A percentile compares a stretch with the other conserved stretches of the same genome.
phyloP scores from a whole-genome alignment of 2,113 vertebrate genomes.

The Melanerpes aurifrons region DNA sequence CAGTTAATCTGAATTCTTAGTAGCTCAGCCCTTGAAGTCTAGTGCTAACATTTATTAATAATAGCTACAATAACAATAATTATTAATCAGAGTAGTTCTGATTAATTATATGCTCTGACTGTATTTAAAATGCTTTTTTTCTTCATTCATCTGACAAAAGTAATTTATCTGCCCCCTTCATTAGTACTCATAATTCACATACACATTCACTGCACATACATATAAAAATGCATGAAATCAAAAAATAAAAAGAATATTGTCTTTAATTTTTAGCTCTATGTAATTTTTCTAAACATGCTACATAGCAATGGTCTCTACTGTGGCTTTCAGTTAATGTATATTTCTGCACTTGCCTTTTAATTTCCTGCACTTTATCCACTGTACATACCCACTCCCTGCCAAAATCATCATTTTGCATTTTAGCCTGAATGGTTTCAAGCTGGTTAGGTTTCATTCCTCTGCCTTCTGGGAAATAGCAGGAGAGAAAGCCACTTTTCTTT shows the following conservation, averaged over 20 bases:
- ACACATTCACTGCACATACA: neutral
- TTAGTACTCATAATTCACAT: neutral
- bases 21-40: constrained; percentile 42
- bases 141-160: constrained; percentile 57
- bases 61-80: constrained; percentile 72
- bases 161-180: constrained; percentile 34
- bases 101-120: constrained; percentile 61
- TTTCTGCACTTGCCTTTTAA: constrained; percentile 42
- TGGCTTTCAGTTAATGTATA: constrained; percentile 56
- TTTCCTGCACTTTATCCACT: constrained; percentile 13
- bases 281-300: constrained; percentile 55
- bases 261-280: constrained; percentile 45
- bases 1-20: constrained; percentile 64
- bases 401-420: constrained; percentile 56
- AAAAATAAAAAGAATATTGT: neutral
- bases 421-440: constrained; percentile 61
- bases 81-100: constrained; percentile 67
- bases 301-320: constrained; percentile 16
- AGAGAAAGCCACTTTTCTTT: constrained; percentile 44
- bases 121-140: constrained; percentile 46
- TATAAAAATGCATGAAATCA: neutral
- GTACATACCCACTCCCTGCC: constrained; percentile 33
- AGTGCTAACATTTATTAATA: constrained; percentile 62
- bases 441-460: constrained; percentile 54
- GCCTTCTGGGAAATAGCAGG: neutral